These are phyloP conservation scores for Pandion haliaetus DNA, from an alignment of 2,113 vertebrate species.

Conservation along the genomic window DNA sequence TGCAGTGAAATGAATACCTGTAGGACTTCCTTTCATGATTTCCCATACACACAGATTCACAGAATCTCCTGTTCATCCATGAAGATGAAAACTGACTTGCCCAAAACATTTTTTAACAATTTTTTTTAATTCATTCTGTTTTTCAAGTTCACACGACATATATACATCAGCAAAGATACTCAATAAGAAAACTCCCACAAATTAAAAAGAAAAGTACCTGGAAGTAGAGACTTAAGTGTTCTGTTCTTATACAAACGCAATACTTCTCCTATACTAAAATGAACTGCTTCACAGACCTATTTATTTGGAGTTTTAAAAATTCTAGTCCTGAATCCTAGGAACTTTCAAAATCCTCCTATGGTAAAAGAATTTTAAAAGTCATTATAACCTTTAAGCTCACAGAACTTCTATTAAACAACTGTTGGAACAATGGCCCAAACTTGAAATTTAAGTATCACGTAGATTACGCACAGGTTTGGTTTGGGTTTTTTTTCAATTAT, in stretches of 20 bases:
- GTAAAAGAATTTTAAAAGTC: background rate
- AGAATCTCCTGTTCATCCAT: background rate
- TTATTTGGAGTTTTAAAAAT: background rate
- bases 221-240: background rate
- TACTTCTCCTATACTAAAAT: background rate
- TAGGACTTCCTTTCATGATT: background rate
- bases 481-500: background rate
- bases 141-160: background rate
- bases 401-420: background rate
- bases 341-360: background rate
- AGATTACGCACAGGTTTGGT: background rate
- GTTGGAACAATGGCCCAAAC: background rate
- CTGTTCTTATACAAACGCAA: background rate
- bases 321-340: background rate
- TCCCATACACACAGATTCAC: background rate
- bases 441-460: background rate
- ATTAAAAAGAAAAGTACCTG: background rate
- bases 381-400: background rate
- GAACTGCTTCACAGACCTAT: background rate
- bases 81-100: background rate
- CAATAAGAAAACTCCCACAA: background rate
- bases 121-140: background rate
- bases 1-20: background rate
- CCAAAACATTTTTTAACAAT: background rate
- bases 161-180: background rate